These are phyloP conservation scores for Fopius arisanus DNA, from an alignment of 1,140 invertebrate genomes.

Conservation along the genomic window DNA sequence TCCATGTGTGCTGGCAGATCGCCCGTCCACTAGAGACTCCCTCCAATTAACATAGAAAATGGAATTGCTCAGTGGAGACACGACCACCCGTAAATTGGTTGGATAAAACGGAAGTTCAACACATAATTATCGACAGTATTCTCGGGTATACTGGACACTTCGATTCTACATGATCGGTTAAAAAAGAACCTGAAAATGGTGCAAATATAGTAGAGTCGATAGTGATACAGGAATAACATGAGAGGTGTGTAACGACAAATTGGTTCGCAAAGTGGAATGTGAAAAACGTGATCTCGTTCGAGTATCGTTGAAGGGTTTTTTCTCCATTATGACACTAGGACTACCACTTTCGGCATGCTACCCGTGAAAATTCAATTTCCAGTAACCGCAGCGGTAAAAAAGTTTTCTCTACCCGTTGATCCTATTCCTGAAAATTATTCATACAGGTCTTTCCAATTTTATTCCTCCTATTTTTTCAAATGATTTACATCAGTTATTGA, in stretches of 20 bases:
- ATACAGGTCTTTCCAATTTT: neutral
- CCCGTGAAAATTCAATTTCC: neutral
- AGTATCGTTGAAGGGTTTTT: neutral
- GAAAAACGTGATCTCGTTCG: slow-evolving; percentile 6
- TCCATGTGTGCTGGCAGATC: neutral
- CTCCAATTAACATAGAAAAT: slow-evolving; percentile 3
- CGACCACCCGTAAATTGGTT: neutral
- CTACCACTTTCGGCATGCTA: neutral
- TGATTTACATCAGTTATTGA: too few species aligned
- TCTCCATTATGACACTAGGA: neutral
- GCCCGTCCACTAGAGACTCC: slow-evolving; percentile 5
- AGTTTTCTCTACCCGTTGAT: neutral
- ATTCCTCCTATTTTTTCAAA: too few species aligned
- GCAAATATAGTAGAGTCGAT: neutral
- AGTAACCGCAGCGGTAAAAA: neutral
- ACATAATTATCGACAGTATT: neutral
- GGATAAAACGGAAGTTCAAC: neutral
- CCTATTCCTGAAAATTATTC: neutral
- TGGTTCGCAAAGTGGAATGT: slow-evolving; percentile 11
- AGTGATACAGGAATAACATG: slow-evolving; percentile 6
- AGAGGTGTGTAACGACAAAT: slow-evolving; percentile 7
- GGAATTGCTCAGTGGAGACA: slow-evolving; percentile 6
- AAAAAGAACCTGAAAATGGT: neutral
- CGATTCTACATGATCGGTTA: neutral
- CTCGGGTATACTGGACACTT: neutral